These are phyloP conservation scores for Drymonia ruficornis DNA, from an alignment of 2,888 invertebrate genomes.

Conservation along the genomic window DNA sequence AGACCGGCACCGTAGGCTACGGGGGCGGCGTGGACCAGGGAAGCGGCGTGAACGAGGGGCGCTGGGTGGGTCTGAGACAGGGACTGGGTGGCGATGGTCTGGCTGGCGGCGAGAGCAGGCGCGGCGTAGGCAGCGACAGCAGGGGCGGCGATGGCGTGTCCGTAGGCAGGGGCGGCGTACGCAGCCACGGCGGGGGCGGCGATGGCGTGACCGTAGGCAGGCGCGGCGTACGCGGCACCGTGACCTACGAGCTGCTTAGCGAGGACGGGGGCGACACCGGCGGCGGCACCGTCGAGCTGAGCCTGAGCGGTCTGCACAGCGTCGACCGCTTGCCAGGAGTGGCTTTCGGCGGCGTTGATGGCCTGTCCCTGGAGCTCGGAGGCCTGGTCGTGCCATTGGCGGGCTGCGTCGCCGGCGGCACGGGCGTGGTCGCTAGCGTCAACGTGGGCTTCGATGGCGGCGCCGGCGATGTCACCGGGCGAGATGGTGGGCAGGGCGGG, in stretches of 20 bases:
- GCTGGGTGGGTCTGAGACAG: constrained; percentile 73
- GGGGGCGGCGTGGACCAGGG: constrained; percentile 50
- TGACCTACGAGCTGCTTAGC: constrained; percentile 77
- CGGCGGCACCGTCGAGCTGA: constrained; percentile 76
- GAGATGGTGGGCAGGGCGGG: constrained; percentile 73
- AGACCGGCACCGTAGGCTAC: constrained; percentile 46
- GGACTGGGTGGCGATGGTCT: constrained; percentile 64
- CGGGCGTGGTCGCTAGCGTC: constrained; percentile 76
- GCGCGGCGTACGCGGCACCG: constrained; percentile 38
- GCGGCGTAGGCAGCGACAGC: constrained; percentile 42
- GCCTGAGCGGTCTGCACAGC: constrained; percentile 76
- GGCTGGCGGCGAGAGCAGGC: constrained; percentile 54
- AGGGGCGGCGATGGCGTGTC: constrained; percentile 33
- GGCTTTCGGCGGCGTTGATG: constrained; percentile 78
- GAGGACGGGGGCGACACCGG: constrained; percentile 73
- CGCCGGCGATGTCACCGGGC: constrained; percentile 72
- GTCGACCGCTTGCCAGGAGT: constrained; percentile 78
- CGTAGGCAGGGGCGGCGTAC: constrained; percentile 30
- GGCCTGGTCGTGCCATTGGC: constrained; percentile 77
- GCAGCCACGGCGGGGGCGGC: constrained; percentile 20
- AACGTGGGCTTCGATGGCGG: constrained; percentile 78
- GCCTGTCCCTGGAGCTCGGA: constrained; percentile 75
- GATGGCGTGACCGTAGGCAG: constrained; percentile 37
- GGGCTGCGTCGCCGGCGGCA: constrained; percentile 72
- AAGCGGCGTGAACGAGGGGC: constrained; percentile 54